Percentiles rank a stretch among this genome's conserved stretches.
These are phyloP conservation scores for Diorhabda elongata DNA, from an alignment of 1,140 invertebrate genomes.

Conservation along the genomic window DNA sequence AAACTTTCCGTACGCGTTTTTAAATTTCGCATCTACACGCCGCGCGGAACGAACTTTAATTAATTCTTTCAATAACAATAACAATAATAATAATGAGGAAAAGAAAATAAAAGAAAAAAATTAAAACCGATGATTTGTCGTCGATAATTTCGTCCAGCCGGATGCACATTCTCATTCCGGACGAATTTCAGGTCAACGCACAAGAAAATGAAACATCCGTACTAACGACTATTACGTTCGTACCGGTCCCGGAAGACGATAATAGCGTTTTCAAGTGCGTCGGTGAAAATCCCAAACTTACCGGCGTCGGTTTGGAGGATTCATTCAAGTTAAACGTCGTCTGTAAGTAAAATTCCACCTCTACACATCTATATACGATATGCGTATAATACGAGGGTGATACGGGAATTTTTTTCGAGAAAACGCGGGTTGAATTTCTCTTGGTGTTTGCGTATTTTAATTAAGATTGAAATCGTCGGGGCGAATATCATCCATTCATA, in stretches of 20 bases:
- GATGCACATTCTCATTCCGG: neutral
- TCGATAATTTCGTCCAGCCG: neutral
- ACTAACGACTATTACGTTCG: conserved; percentile 72
- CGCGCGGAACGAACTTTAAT: no score
- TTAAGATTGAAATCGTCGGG: conserved; percentile 2
- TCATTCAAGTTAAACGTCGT: conserved; percentile 77
- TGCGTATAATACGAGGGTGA: no score
- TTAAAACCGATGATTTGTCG: no score
- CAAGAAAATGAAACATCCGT: conserved; percentile 65
- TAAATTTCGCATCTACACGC: no score
- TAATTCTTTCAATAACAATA: no score
- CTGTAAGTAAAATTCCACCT: conserved; percentile 62
- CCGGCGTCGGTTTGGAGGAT: conserved; percentile 70
- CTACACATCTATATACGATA: no score
- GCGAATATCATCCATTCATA: neutral
- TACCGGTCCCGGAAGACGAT: conserved; percentile 77
- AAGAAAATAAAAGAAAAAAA: no score
- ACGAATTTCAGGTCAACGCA: conserved; percentile 56
- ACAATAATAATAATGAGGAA: no score
- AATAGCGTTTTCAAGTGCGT: conserved; percentile 76
- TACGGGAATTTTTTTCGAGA: no score
- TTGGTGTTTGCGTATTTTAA: neutral
- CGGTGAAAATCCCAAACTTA: conserved; percentile 74
- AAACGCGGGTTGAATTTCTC: no score
- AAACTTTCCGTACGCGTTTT: no score